phyloP scores from a whole-genome alignment of 2,113 vertebrate species.

The Mola mola region DNA sequence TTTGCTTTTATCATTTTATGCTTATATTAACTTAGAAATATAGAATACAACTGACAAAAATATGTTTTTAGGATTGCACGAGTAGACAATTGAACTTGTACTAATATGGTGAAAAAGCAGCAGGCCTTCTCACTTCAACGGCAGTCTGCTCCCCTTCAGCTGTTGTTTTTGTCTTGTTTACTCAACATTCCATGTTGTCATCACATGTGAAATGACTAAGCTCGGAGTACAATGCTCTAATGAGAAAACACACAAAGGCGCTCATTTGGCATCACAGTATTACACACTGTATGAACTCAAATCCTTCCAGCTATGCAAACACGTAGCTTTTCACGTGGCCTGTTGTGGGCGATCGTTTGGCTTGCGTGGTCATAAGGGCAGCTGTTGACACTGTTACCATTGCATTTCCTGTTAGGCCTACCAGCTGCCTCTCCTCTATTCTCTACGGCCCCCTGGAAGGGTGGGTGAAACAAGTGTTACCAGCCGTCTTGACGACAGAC shows the following conservation, averaged over 20 bases:
- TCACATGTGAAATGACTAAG: slow-evolving; percentile 86
- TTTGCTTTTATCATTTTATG: background rate
- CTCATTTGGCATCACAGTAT: slow-evolving; percentile 51
- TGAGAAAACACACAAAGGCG: slow-evolving; percentile 77
- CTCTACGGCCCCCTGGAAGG: slow-evolving; percentile 74
- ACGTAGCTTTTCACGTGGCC: slow-evolving; percentile 73
- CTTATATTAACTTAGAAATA: too few species aligned
- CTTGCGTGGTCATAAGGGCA: slow-evolving; percentile 76
- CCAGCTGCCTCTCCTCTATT: slow-evolving; percentile 86
- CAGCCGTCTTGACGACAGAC: slow-evolving; percentile 87
- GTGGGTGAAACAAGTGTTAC: slow-evolving; percentile 83
- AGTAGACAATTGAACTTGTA: slow-evolving; percentile 26
- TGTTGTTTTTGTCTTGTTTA: slow-evolving; percentile 79
- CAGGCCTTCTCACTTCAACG: slow-evolving; percentile 21
- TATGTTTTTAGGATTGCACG: slow-evolving; percentile 1
- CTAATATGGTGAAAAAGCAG: slow-evolving; percentile 44
- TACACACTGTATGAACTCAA: slow-evolving; percentile 62
- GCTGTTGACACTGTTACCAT: slow-evolving; percentile 87
- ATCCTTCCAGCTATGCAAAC: slow-evolving; percentile 83
- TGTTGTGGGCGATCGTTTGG: slow-evolving; percentile 80
- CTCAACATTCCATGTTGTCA: slow-evolving; percentile 82
- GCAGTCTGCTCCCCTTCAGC: slow-evolving; percentile 55
- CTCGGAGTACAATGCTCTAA: slow-evolving; percentile 80
- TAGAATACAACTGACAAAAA: background rate
- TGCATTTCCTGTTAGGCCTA: slow-evolving; percentile 86